Evolutionary conservation across 2,113 vertebrate species (phyloP), one percentile per base, ranked within the genome.

Genomic region (Pao palembangensis): DNA sequence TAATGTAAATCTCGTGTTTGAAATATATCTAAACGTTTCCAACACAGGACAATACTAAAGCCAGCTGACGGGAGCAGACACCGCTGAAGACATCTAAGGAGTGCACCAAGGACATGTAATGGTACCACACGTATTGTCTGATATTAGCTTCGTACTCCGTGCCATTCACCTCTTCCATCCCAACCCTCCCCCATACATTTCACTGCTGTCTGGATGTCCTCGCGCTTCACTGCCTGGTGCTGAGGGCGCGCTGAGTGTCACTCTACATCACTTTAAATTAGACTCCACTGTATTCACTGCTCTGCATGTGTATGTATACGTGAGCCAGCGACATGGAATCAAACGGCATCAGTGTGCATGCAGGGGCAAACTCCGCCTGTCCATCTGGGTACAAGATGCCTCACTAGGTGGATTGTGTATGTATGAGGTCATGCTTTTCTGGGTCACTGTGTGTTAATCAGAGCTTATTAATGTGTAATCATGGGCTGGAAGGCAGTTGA

Each of bases 161-260:
- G 57, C 51, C 47, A 8, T 51, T 64, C 34, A 47, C 21, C 62
- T 55, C 56, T 46, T 28, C 52, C 38, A 50, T 41, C 64, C 69
- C 61, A 46, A 46, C 60, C 34, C 61, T 58, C 58, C 62, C 77
- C 51, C 59, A 72, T 68, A 71, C 66, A 62, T 62, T 42, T 50
- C n/a, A 57, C 67, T 61, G 63, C 73, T 70, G 80, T 81, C 78
- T 79, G 73, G 56, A 50, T 78, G 67, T 62, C 77, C 71, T 82
- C 73, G 78, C 55, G 75, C 78, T 73, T 74, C 80, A 79, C 61
- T 77, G 76, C 76, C 64, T 72, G 69, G 53, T 73, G 77, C 80
- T 80, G 66, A 21, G 1, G 63, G 83, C 61, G 47, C 12, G 70
- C 68, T 64, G 68, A 73, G 68, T 60, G 31, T 85, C 82, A 69